phyloP scores from a whole-genome alignment of 2,113 vertebrate genomes.

The Lota lota region DNA sequence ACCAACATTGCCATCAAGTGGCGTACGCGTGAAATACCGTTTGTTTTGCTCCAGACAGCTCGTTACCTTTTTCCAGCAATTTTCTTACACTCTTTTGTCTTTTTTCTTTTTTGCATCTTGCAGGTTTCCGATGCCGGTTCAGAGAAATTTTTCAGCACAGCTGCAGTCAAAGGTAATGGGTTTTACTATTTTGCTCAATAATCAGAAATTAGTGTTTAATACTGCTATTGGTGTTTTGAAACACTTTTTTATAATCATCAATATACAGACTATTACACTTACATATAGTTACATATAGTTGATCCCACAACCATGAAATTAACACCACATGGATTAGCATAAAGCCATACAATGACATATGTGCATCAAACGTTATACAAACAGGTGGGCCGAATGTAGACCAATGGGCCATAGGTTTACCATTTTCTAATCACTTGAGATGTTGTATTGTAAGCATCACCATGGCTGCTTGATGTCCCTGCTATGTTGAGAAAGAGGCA shows the following conservation, averaged over 20 bases:
- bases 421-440: no score
- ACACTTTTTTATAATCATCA: background rate
- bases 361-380: no score
- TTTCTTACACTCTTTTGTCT: conserved; percentile 11
- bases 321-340: no score
- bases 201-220: background rate
- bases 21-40: conserved; percentile 38
- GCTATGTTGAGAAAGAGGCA: conserved; percentile 4
- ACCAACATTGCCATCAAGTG: conserved; percentile 88
- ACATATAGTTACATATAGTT: no score
- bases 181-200: background rate
- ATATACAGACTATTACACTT: no score
- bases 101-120: conserved; percentile 57
- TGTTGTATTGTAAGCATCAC: no score
- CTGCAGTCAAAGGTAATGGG: conserved; percentile 89
- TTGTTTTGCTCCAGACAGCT: conserved; percentile 31
- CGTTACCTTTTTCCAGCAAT: background rate
- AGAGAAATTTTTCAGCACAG: conserved; percentile 93
- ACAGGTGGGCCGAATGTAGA: no score
- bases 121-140: conserved; percentile 95
- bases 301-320: no score
- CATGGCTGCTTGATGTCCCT: background rate
- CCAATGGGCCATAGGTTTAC: no score
- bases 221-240: background rate
- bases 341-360: no score